Percentiles rank a stretch among this genome's conserved stretches.
These are phyloP conservation scores for Neomorphus geoffroyi DNA, from an alignment of 2,797 vertebrate species.

Conservation along the genomic window DNA sequence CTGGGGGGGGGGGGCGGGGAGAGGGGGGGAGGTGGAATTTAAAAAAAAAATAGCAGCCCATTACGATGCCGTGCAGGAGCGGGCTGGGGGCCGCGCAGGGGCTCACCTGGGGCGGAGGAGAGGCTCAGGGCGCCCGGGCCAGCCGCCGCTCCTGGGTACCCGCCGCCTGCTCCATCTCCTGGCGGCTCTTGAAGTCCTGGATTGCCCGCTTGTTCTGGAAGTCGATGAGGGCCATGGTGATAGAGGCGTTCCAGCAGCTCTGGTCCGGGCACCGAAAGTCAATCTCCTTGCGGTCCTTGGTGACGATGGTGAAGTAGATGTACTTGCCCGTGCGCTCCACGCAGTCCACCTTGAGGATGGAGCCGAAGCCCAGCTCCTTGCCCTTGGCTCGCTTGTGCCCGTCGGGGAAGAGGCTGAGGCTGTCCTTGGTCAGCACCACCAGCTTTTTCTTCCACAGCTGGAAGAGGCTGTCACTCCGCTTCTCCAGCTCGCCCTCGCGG, in stretches of 20 bases:
- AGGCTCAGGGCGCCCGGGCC: conserved; percentile 81
- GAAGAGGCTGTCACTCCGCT: conserved; percentile 94
- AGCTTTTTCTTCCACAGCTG: conserved; percentile 97
- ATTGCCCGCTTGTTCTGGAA: conserved; percentile 95
- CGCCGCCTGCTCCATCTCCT: conserved; percentile 82
- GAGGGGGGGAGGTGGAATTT: too few relatives aligned
- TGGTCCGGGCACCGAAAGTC: conserved; percentile 92
- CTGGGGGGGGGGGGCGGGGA: too few relatives aligned
- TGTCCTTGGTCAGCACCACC: conserved; percentile 91
- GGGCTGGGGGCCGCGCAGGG: too few relatives aligned
- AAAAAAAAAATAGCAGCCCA: too few relatives aligned
- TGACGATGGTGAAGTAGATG: conserved; percentile 97
- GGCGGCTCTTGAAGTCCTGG: conserved; percentile 89
- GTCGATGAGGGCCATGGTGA: conserved; percentile 94
- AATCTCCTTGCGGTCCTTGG: conserved; percentile 93
- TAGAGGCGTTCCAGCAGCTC: conserved; percentile 93
- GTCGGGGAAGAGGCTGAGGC: conserved; percentile 89
- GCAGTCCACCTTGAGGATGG: conserved; percentile 94
- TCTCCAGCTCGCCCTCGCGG: conserved; percentile 95
- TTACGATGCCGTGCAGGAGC: too few relatives aligned
- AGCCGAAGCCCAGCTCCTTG: conserved; percentile 92
- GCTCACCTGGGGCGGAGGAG: conserved; percentile 1
- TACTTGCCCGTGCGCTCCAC: conserved; percentile 96
- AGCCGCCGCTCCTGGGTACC: conserved; percentile 81
- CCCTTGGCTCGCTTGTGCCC: conserved; percentile 83